phyloP scores from a whole-genome alignment of 2,797 vertebrate genomes.

The Hylomyscus alleni region DNA sequence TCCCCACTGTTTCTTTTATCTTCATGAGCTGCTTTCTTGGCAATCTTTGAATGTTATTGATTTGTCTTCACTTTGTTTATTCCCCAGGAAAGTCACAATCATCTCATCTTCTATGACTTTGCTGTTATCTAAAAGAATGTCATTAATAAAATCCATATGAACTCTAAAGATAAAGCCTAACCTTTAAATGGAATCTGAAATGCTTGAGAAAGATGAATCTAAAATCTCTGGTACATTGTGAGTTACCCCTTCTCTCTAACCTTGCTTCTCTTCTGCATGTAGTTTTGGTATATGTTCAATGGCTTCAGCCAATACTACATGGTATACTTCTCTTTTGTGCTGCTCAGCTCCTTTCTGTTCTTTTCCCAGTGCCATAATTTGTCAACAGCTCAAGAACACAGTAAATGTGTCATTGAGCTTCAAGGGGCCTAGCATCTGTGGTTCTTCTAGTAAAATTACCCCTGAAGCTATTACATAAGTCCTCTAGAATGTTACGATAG shows the following conservation, averaged over 20 bases:
- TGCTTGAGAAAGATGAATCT: not conserved
- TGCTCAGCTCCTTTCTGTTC: not conserved
- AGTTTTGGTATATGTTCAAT: not conserved
- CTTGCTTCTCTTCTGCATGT: not conserved
- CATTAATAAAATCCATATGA: not conserved
- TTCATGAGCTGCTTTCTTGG: not conserved
- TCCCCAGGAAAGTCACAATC: not conserved
- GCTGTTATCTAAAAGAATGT: not conserved
- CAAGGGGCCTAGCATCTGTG: not conserved
- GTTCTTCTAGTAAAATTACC: not conserved
- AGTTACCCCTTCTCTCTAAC: not conserved
- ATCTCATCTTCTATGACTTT: not conserved
- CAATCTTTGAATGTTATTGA: not conserved
- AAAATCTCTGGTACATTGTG: not conserved
- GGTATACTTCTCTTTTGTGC: not conserved
- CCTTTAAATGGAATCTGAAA: conserved; percentile 28
- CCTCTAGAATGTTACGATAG: not conserved
- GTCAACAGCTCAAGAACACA: not conserved
- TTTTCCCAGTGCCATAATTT: not conserved
- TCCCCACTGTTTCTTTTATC: not conserved
- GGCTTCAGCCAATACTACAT: not conserved
- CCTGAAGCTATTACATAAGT: not conserved
- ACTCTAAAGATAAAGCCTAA: not conserved
- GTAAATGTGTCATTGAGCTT: not conserved
- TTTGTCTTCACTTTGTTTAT: not conserved